phyloP scores from a whole-genome alignment of 2,888 invertebrate species.

The Megastigmus dorsalis region DNA sequence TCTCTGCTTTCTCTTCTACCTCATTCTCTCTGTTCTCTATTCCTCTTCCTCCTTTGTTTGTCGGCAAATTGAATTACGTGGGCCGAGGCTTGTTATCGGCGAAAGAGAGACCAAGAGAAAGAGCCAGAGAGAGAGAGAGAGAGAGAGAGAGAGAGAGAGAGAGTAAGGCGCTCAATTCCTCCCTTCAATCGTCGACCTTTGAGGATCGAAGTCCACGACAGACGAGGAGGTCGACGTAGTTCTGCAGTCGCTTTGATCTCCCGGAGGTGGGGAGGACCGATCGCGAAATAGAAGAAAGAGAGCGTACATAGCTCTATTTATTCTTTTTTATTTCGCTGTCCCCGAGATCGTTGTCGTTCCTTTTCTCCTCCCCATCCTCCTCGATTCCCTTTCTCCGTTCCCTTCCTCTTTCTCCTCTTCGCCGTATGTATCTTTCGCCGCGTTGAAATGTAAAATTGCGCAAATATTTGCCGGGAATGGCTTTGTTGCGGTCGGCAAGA shows the following conservation, averaged over 20 bases:
- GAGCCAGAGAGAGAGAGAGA: not conserved
- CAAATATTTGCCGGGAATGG: constrained; percentile 19
- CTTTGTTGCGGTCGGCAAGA: not conserved
- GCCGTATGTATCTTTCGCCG: not conserved
- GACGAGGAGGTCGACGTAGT: constrained; percentile 14
- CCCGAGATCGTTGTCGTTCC: not conserved
- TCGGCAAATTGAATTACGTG: constrained; percentile 48
- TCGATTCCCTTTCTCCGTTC: not conserved
- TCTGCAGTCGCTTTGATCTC: constrained; percentile 44
- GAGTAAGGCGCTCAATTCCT: not conserved
- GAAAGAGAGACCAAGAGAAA: no score
- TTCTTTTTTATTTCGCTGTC: constrained; percentile 5
- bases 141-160: not conserved
- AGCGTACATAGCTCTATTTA: constrained; percentile 31
- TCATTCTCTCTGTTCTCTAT: not conserved
- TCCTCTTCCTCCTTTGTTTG: constrained; percentile 34
- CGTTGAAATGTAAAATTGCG: constrained; percentile 2
- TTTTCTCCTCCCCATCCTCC: not conserved
- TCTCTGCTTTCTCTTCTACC: not conserved
- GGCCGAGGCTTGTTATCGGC: constrained; percentile 16
- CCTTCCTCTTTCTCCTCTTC: not conserved
- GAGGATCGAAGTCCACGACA: constrained; percentile 43
- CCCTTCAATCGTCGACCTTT: constrained; percentile 46
- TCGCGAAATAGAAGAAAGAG: constrained; percentile 27
- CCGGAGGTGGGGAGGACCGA: not conserved